Conservation (phyloP, 2,888 invertebrate genomes). For the Eupithecia centaureata region DNA sequence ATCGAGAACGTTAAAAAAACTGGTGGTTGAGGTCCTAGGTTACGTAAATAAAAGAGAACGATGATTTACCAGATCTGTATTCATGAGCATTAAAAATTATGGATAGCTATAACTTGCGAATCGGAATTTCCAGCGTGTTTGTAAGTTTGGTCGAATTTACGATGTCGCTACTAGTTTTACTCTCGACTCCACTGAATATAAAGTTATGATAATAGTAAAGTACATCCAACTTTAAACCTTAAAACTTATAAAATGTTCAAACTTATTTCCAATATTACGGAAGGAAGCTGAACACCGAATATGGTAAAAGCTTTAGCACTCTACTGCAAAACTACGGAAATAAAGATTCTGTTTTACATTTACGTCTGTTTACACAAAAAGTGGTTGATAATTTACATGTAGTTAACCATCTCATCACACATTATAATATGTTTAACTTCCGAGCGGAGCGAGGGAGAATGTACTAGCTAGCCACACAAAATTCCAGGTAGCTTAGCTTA, state of each 20-base stretch:
- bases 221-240: conserved; percentile 71
- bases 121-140: conserved; percentile 74
- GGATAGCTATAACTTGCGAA: conserved; percentile 72
- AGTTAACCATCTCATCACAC: background rate
- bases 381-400: background rate
- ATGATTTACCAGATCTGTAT: conserved; percentile 52
- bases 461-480: no score
- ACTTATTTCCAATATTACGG: conserved; percentile 67
- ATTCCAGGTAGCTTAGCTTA: no score
- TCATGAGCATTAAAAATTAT: conserved; percentile 52
- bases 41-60: conserved; percentile 21
- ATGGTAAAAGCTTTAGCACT: conserved; percentile 39
- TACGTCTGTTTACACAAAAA: background rate
- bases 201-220: conserved; percentile 82
- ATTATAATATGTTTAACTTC: no score
- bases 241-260: conserved; percentile 73
- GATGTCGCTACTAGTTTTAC: conserved; percentile 74
- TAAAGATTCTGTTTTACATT: conserved; percentile 8
- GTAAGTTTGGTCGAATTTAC: conserved; percentile 78
- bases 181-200: conserved; percentile 76
- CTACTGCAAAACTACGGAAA: conserved; percentile 28
- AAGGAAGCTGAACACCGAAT: conserved; percentile 53
- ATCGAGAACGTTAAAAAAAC: background rate
- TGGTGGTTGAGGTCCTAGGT: background rate
- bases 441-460: no score